Base-by-base conservation (phyloP, 2,888 invertebrate species). In the Bhutanitis thaidina region DNA sequence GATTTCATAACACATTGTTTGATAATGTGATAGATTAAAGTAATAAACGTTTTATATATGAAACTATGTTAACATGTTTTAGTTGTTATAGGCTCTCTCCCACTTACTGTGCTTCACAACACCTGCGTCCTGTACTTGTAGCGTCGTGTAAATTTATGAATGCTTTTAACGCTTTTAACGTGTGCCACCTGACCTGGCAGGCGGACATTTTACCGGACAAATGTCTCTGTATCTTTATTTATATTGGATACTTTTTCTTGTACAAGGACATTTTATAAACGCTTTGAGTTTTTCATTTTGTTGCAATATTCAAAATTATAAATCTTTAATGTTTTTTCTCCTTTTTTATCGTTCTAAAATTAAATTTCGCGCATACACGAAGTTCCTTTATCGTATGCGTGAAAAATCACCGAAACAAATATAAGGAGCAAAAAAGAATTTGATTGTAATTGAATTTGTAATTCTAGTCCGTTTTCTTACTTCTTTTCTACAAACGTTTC, bases 111-210 rank as follows among this genome's bases (percentile, higher is more conserved):
- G 68, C 71, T 75, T 67, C 69, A 70, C 66, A 71, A 71, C 85
- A 87, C 79, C 84, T 86, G 86, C 68, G 80, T 69, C 76, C 74
- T 75, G 69, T 72, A 69, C 70, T 68, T 75, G 70, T 71, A 74
- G 75, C 76, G 71, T 71, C 73, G 69, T 68, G 77, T 71, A 77
- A 87, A 88, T 87, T 88, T 88, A 87, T 87, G 86, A 82, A 83
- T 72, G 81, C 82, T 82, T 80, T 84, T 76, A 83, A 73, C 71
- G 80, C 85, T 86, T 78, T 81, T 80, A 85, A 74, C 84, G 77
- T 78, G 76, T 80, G 84, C 85, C 84, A 87, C 84, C 88, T 89
- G 87, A 87, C 88, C 87, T 85, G 73, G 67, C 72, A 62, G 72
- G 77, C 73, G 75, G 75, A 77, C 80, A 75, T 80, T 84, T 78